Evolutionary conservation across 2,113 vertebrate genomes (phyloP).

Genomic region (Anolis sagrei): DNA sequence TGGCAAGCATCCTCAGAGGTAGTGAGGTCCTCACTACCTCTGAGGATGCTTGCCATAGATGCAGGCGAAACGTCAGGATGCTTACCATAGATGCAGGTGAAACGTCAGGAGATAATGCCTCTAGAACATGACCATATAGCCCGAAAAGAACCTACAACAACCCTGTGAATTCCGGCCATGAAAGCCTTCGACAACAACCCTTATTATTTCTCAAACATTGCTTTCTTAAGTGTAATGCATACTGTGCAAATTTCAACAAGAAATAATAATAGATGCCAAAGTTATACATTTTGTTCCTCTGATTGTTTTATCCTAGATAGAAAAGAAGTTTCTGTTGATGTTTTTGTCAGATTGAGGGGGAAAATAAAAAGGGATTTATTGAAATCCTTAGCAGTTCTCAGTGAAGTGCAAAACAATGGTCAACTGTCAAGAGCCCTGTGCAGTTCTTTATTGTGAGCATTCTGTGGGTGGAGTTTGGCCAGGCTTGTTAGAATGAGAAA

Average conservation of each 20-base stretch:
- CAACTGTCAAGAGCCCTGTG: slow-evolving; percentile 21
- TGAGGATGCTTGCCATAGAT: too few relatives aligned
- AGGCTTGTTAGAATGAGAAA: neutral
- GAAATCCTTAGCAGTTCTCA: slow-evolving; percentile 38
- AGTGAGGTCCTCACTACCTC: too few relatives aligned
- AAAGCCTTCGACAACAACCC: too few relatives aligned
- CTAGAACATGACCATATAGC: too few relatives aligned
- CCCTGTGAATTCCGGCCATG: too few relatives aligned
- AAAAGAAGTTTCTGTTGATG: slow-evolving; percentile 12
- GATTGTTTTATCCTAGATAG: slow-evolving; percentile 1
- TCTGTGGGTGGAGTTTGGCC: neutral
- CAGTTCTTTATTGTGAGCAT: neutral
- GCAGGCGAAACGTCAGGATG: too few relatives aligned
- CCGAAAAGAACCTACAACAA: too few relatives aligned
- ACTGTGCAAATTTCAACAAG: neutral
- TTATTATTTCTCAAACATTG: neutral
- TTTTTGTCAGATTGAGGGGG: slow-evolving; percentile 10
- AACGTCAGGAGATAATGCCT: too few relatives aligned
- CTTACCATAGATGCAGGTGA: too few relatives aligned
- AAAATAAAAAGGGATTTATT: slow-evolving; percentile 22
- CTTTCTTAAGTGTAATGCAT: neutral
- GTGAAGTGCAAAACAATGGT: slow-evolving; percentile 30
- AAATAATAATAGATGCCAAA: neutral
- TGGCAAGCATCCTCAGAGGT: too few relatives aligned
- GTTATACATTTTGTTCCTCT: neutral